These are phyloP conservation scores for Platysteira castanea DNA, from an alignment of 2,113 vertebrate species.

Conservation along the genomic window DNA sequence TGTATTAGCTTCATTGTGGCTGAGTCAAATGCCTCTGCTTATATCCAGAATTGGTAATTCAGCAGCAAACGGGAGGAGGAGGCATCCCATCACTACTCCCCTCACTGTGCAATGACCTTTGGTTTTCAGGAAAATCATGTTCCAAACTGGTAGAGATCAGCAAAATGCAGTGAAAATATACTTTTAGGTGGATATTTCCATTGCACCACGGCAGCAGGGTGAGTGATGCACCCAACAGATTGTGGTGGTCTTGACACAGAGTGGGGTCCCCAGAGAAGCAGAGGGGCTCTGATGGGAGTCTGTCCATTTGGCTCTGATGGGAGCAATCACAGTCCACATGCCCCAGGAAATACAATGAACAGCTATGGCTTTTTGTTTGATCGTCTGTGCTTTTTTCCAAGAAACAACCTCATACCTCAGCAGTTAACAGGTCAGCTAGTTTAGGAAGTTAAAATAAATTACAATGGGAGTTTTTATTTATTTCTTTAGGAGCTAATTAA, in stretches of 20 bases:
- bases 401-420: neutral
- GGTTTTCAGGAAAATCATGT: neutral
- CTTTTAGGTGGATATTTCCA: neutral
- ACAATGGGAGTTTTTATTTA: neutral
- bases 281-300: accelerated
- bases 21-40: neutral
- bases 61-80: neutral
- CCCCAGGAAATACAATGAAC: neutral
- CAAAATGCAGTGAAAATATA: neutral
- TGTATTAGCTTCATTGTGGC: neutral
- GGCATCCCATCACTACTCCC: neutral
- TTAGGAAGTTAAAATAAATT: neutral
- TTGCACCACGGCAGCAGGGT: neutral
- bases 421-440: neutral
- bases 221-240: neutral
- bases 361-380: neutral
- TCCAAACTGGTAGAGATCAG: neutral
- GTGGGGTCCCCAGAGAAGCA: neutral
- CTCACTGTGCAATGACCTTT: neutral
- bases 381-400: neutral
- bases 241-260: neutral
- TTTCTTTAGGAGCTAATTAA: constrained; percentile 13
- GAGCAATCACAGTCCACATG: neutral
- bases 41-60: neutral
- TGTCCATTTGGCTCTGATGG: neutral